Evolutionary conservation across 2,113 vertebrate species (phyloP).

Genomic region (Urocitellus parryii): DNA sequence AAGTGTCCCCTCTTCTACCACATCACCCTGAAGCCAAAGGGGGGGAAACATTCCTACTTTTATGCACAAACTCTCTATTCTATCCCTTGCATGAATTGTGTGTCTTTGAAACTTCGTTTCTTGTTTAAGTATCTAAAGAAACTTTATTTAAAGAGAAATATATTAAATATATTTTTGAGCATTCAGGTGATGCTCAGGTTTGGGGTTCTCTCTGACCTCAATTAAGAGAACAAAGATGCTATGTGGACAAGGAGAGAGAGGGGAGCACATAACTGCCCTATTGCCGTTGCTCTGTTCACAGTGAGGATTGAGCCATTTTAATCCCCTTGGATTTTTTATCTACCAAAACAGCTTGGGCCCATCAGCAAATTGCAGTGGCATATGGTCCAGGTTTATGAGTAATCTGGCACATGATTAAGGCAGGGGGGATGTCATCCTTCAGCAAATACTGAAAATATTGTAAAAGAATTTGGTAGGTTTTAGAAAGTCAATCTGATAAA

Average conservation of each 20-base stretch:
- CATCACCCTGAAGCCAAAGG: neutral
- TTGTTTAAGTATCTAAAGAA: neutral
- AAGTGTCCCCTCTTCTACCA: fast-evolving
- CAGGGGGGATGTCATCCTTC: slow-evolving; percentile 93
- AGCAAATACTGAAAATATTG: slow-evolving; percentile 92
- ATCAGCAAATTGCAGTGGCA: slow-evolving; percentile 99
- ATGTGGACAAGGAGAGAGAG: slow-evolving; percentile 77
- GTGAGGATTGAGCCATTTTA: slow-evolving; percentile 92
- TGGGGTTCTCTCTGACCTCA: slow-evolving; percentile 84
- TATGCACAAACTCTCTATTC: neutral
- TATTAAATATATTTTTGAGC: neutral
- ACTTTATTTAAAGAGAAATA: neutral
- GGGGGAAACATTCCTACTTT: neutral
- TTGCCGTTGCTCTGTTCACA: slow-evolving; percentile 88
- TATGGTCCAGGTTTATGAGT: slow-evolving; percentile 99
- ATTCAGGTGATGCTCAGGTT: neutral
- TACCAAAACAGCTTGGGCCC: slow-evolving; percentile 99
- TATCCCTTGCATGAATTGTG: too few relatives aligned
- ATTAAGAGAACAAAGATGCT: neutral
- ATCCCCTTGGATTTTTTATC: slow-evolving; percentile 97
- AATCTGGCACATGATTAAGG: slow-evolving; percentile 96
- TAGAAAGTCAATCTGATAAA: slow-evolving; percentile 59
- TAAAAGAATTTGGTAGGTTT: slow-evolving; percentile 76
- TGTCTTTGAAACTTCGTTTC: slow-evolving; percentile 19
- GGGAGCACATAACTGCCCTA: slow-evolving; percentile 84